Percentiles rank a stretch among this genome's conserved stretches.
Evolutionary conservation across 2,797 vertebrate genomes (phyloP).

Genomic region (Eulemur albifrons): DNA sequence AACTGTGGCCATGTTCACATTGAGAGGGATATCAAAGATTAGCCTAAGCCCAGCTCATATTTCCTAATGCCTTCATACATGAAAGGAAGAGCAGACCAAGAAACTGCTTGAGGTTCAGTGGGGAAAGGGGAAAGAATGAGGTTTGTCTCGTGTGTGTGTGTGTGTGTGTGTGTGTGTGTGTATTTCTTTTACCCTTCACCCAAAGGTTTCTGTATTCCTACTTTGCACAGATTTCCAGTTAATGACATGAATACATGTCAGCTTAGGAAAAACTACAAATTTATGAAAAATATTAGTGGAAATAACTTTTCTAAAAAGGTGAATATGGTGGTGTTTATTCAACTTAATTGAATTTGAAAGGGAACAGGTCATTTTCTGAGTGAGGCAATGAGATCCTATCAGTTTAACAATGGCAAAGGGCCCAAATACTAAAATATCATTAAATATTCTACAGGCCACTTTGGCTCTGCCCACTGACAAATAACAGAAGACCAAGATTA

Average conservation of each 20-base stretch:
- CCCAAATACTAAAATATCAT: slow-evolving; percentile 10
- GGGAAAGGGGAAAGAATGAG: slow-evolving; percentile 13
- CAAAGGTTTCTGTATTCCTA: slow-evolving; percentile 27
- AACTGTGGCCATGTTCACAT: not conserved
- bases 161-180: not conserved
- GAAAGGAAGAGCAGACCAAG: not conserved
- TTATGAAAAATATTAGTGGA: slow-evolving; percentile 43
- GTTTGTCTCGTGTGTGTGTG: not conserved
- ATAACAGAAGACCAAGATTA: not conserved
- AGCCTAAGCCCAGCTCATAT: not conserved
- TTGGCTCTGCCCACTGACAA: not conserved
- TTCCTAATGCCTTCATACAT: not conserved
- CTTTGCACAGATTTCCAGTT: slow-evolving; percentile 46
- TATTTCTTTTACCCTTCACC: not conserved
- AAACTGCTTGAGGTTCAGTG: slow-evolving; percentile 39
- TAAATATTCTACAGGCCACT: slow-evolving; percentile 37
- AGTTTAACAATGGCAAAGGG: slow-evolving; percentile 6
- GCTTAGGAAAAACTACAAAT: slow-evolving; percentile 38
- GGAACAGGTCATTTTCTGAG: slow-evolving; percentile 32
- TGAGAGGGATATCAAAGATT: not conserved
- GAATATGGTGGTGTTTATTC: not conserved
- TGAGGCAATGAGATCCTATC: not conserved
- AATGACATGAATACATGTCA: not conserved
- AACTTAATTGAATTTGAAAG: slow-evolving; percentile 41
- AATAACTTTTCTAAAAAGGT: slow-evolving; percentile 39